These are phyloP conservation scores for Lagorchestes hirsutus DNA, from an alignment of 2,797 vertebrate genomes.

Conservation along the genomic window DNA sequence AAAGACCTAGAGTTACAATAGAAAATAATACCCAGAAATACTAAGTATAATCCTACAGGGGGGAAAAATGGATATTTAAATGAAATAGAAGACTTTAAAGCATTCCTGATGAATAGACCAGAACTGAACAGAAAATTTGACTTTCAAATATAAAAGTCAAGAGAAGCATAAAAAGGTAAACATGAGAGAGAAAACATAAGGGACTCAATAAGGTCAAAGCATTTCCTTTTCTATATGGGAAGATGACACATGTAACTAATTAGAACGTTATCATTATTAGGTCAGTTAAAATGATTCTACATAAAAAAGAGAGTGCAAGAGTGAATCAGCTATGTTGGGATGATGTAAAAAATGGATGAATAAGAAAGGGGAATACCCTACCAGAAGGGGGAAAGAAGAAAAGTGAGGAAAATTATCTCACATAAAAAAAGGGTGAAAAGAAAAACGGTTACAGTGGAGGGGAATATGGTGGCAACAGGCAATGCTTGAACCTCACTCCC, in stretches of 20 bases:
- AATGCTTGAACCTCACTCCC: background rate
- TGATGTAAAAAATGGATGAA: background rate
- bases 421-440: background rate
- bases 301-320: background rate
- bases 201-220: background rate
- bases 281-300: background rate
- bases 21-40: background rate
- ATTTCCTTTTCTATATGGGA: background rate
- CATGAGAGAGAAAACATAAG: background rate
- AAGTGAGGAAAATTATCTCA: background rate
- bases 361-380: background rate
- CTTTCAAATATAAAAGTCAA: background rate
- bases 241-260: background rate
- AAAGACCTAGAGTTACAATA: background rate
- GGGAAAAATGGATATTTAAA: background rate
- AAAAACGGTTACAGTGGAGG: background rate
- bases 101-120: background rate
- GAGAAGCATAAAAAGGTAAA: background rate
- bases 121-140: background rate
- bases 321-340: background rate
- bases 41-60: background rate
- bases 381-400: background rate
- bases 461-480: background rate
- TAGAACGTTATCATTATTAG: background rate
- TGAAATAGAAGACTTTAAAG: background rate